These are phyloP conservation scores for Latheticus oryzae DNA, from an alignment of 2,888 invertebrate genomes.

Conservation along the genomic window DNA sequence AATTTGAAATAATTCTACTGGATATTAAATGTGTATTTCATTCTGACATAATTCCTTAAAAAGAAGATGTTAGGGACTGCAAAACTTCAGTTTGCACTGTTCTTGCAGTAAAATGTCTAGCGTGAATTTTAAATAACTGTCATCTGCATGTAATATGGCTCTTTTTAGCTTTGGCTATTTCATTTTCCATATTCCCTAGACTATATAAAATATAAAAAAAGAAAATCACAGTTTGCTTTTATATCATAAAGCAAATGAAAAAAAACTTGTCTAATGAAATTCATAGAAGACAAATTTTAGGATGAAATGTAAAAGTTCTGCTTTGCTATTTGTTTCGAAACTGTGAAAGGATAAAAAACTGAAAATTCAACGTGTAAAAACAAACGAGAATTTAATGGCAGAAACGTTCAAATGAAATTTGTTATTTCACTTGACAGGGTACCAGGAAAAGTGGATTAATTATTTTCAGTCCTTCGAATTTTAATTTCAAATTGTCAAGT, in stretches of 20 bases:
- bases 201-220: not conserved
- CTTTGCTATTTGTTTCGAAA: slow-evolving; percentile 19
- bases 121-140: slow-evolving; percentile 33
- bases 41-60: slow-evolving; percentile 8
- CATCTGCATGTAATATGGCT: slow-evolving; percentile 27
- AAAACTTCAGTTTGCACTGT: slow-evolving; percentile 26
- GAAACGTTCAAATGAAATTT: slow-evolving; percentile 42
- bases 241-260: no score
- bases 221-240: no score
- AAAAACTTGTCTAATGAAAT: no score
- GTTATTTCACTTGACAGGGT: slow-evolving; percentile 38
- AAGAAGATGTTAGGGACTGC: slow-evolving; percentile 12
- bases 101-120: slow-evolving; percentile 27
- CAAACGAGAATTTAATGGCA: slow-evolving; percentile 41
- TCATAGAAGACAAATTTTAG: no score
- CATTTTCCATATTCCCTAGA: slow-evolving; percentile 18
- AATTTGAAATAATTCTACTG: slow-evolving; percentile 5
- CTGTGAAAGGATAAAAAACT: slow-evolving; percentile 13
- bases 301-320: no score
- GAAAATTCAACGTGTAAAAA: slow-evolving; percentile 29
- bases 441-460: slow-evolving; percentile 41
- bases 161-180: slow-evolving; percentile 18
- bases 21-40: slow-evolving; percentile 13
- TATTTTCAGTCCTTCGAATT: slow-evolving; percentile 39
- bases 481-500: slow-evolving; percentile 43